Conservation (phyloP, 2,888 invertebrate species). For the Euspilapteryx auroguttella region DNA sequence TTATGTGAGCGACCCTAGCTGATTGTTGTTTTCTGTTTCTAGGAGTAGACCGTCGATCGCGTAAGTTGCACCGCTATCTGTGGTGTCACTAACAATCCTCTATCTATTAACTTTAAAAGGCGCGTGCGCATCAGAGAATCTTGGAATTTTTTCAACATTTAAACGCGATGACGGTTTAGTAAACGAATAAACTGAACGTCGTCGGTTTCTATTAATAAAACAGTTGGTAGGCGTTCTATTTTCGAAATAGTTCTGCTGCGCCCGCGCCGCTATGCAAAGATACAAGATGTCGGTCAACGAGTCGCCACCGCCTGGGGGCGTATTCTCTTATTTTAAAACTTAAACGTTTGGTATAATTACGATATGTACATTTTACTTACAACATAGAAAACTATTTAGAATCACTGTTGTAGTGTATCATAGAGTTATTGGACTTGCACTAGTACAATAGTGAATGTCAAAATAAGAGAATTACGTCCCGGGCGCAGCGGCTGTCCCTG, state of each 20-base stretch:
- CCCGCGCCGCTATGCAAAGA: constrained; percentile 40
- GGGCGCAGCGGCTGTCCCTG: too few relatives aligned
- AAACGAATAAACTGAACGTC: constrained; percentile 22
- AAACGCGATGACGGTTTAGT: constrained; percentile 26
- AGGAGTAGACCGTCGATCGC: constrained; percentile 63
- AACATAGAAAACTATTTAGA: too few relatives aligned
- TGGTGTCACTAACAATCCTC: constrained; percentile 56
- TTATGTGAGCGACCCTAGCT: constrained; percentile 15
- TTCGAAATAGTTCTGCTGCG: constrained; percentile 34
- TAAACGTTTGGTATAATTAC: too few relatives aligned
- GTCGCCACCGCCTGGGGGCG: constrained; percentile 4
- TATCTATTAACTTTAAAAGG: constrained; percentile 37
- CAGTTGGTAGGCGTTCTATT: constrained; percentile 43
- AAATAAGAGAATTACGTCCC: too few relatives aligned
- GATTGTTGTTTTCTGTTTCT: constrained; percentile 62
- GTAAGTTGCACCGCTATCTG: constrained; percentile 61
- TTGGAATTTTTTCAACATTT: constrained; percentile 16
- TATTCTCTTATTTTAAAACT: too few relatives aligned
- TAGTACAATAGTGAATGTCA: too few relatives aligned
- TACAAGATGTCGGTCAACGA: constrained; percentile 43
- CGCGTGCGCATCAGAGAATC: constrained; percentile 44
- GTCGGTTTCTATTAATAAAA: constrained; percentile 33
- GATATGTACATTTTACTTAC: too few relatives aligned
- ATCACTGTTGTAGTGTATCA: too few relatives aligned
- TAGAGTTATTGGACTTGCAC: too few relatives aligned